phyloP scores from a whole-genome alignment of 2,113 vertebrate species.

The Amazona guildingii region DNA sequence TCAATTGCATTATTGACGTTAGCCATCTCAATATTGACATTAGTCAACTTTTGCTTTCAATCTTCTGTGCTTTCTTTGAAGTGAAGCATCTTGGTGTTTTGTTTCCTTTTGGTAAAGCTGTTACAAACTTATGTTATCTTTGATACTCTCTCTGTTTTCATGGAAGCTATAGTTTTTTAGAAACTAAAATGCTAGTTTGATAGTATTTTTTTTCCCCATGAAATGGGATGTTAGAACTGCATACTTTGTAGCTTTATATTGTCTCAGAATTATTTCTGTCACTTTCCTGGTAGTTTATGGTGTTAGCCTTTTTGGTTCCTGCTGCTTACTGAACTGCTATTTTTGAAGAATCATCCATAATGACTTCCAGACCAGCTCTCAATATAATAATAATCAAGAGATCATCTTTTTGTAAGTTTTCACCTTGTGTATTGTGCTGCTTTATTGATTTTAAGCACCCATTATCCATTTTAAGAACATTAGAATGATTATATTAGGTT shows the following conservation, averaged over 20 bases:
- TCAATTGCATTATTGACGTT: neutral
- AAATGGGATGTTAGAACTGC: neutral
- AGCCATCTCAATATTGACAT: neutral
- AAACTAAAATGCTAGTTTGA: neutral
- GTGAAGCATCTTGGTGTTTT: neutral
- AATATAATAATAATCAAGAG: neutral
- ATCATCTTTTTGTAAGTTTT: neutral
- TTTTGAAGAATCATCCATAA: neutral
- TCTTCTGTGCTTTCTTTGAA: neutral
- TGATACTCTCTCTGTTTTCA: neutral
- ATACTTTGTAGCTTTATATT: neutral
- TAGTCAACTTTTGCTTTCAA: neutral
- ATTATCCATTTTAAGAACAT: neutral
- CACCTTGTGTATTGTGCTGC: neutral
- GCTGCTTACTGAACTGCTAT: neutral
- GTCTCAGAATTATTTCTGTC: neutral
- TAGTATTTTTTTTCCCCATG: neutral
- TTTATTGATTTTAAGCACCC: neutral
- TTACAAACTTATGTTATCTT: neutral
- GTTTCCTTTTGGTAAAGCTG: neutral
- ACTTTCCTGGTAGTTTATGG: neutral
- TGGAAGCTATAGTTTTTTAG: neutral
- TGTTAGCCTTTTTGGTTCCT: neutral
- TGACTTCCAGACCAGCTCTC: neutral
- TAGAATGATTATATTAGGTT: neutral